Percentiles rank a stretch among this genome's conserved stretches.
These are phyloP conservation scores for Polyodon spathula DNA, from an alignment of 2,113 vertebrate species.

Conservation along the genomic window DNA sequence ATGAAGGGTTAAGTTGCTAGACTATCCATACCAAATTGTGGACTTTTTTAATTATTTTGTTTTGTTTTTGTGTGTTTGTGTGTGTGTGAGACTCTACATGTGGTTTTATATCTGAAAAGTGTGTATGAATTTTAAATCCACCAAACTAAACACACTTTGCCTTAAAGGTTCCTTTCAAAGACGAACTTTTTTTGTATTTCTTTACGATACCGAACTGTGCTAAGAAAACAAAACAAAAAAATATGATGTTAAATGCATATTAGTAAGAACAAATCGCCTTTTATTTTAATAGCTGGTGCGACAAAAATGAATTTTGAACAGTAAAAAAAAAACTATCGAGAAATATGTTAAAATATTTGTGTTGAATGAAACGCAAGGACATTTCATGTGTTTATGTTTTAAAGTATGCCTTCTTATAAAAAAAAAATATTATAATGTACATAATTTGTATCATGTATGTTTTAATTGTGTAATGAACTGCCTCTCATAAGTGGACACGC, in stretches of 20 bases:
- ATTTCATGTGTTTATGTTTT: slow-evolving; percentile 55
- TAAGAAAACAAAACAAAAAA: slow-evolving; percentile 54
- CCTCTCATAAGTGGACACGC: slow-evolving; percentile 58
- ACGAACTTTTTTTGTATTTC: slow-evolving; percentile 43
- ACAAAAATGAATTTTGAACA: slow-evolving; percentile 61
- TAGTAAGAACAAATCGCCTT: slow-evolving; percentile 57
- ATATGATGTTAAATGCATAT: slow-evolving; percentile 61
- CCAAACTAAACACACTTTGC: slow-evolving; percentile 73
- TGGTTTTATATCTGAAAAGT: slow-evolving; percentile 60
- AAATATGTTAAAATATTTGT: slow-evolving; percentile 60
- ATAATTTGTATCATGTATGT: slow-evolving; percentile 66
- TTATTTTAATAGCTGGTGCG: slow-evolving; percentile 60
- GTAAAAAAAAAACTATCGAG: slow-evolving; percentile 63
- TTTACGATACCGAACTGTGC: slow-evolving; percentile 62
- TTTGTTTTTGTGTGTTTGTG: slow-evolving; percentile 12
- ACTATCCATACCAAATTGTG: slow-evolving; percentile 64
- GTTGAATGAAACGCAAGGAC: slow-evolving; percentile 57
- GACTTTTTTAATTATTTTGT: slow-evolving; percentile 50
- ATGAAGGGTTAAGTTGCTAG: slow-evolving; percentile 49
- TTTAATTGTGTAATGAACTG: slow-evolving; percentile 68
- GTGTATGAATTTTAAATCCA: slow-evolving; percentile 66
- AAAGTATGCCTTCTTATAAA: slow-evolving; percentile 61
- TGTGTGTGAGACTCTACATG: slow-evolving; percentile 38
- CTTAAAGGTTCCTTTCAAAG: slow-evolving; percentile 57
- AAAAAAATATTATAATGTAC: slow-evolving; percentile 47